Base-by-base conservation (phyloP, 2,797 vertebrate species). In the Nyctibius grandis region DNA sequence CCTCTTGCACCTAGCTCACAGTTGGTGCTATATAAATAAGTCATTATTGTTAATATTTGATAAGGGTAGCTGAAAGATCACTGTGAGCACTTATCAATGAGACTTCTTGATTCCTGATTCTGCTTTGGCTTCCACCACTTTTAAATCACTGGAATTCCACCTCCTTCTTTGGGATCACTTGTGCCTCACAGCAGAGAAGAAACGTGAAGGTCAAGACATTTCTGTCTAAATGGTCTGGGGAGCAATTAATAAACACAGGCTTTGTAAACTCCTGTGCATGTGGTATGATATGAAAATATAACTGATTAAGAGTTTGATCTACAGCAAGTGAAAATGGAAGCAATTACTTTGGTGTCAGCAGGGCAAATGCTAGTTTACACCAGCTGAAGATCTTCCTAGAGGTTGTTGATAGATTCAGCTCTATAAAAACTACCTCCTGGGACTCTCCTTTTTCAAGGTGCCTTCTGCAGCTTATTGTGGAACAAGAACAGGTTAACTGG, bases 31-130 rank as follows among this genome's bases (percentile, higher is more conserved):
- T 95, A 97, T 97, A 96, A 97, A 97, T 97, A 97, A 97, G 76
- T 97, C 67, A 97, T 96, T 91, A 68, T 60, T 84, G 73, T 97
- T 96, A 97, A 97, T 97, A 96, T 97, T 97, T 97, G 56, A 97
- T 97, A 91, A 77, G 63, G 54, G 48, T 80, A 84, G 87, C 91
- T 79, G 87, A 94, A 95, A 95, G 80, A 93, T 92, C 89, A 92
- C 57, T 85, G 60, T 63, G 50, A 95, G 77, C 78, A 76, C 64
- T 64, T 85, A 96, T 96, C 89, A 96, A 59, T 89, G 65, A 90
- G 77, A 84, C 36, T 85, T 85, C 64, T 85, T 79, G 51, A 81
- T 82, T 91, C 53, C 63, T 3, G 3, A 22, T 88, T 92, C 61
- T 79, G 14, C 64, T 79, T 73, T 93, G 80, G 31, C 53, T 93